Evolutionary conservation across 2,888 invertebrate species (phyloP).

Genomic region (Notodonta dromedarius): DNA sequence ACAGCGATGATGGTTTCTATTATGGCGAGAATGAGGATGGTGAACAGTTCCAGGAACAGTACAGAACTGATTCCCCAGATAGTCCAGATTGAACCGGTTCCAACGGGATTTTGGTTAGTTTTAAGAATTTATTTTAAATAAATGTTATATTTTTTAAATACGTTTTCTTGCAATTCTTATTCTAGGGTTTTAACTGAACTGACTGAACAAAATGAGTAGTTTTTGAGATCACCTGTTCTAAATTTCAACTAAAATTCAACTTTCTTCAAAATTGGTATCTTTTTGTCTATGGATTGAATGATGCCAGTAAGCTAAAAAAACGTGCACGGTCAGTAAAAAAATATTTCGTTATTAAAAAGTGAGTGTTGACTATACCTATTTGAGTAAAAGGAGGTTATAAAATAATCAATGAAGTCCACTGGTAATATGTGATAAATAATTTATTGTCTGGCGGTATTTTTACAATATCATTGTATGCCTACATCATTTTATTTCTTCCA

Average conservation of each 20-base stretch:
- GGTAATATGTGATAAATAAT: slow-evolving; percentile 83
- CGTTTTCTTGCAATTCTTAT: neutral
- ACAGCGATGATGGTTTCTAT: slow-evolving; percentile 75
- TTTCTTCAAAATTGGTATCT: no score
- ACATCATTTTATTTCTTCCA: slow-evolving; percentile 60
- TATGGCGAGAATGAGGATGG: slow-evolving; percentile 74
- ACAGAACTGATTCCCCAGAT: slow-evolving; percentile 52
- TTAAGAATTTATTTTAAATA: slow-evolving; percentile 8
- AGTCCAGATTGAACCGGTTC: slow-evolving; percentile 49
- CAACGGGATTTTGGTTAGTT: slow-evolving; percentile 2
- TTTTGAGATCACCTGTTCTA: no score
- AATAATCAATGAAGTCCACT: slow-evolving; percentile 15
- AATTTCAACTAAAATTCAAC: no score
- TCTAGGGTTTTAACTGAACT: no score
- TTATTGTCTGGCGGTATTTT: slow-evolving; percentile 84
- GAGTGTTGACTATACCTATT: no score
- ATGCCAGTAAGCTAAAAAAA: no score
- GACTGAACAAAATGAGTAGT: no score
- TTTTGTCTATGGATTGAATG: no score
- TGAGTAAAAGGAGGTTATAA: no score
- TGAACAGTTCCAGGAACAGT: slow-evolving; percentile 64
- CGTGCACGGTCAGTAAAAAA: no score
- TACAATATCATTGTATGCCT: slow-evolving; percentile 82
- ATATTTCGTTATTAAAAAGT: no score
- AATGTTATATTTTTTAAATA: slow-evolving; percentile 21